These are phyloP conservation scores for Oreocharis arfaki DNA, from an alignment of 2,113 vertebrate genomes.

Conservation along the genomic window DNA sequence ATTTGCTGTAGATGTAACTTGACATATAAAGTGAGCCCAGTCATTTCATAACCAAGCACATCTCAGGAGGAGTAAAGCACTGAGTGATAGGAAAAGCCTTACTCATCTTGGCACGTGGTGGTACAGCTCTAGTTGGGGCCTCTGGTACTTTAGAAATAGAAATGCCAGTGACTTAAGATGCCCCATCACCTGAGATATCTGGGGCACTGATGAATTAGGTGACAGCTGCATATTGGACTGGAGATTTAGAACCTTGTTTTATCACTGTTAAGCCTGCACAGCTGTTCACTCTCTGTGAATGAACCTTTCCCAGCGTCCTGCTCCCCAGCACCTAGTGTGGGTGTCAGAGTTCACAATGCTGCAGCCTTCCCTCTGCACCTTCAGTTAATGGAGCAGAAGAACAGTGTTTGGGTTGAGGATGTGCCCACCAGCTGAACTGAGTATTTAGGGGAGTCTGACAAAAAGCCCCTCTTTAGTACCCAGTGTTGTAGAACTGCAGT, in stretches of 20 bases:
- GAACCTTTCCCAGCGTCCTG: background rate
- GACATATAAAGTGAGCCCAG: background rate
- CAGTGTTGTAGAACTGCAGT: background rate
- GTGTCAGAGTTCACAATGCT: background rate
- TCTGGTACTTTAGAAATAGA: background rate
- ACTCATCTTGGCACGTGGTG: background rate
- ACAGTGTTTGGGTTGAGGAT: background rate
- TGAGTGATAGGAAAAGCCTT: background rate
- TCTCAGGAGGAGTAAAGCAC: background rate
- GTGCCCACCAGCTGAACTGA: rapidly evolving
- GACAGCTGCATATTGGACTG: background rate
- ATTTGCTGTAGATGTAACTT: background rate
- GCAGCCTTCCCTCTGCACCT: background rate
- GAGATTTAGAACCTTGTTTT: background rate
- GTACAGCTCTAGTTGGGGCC: background rate
- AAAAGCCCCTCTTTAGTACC: background rate
- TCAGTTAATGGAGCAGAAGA: background rate
- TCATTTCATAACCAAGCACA: background rate
- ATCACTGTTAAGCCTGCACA: background rate
- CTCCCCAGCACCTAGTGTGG: background rate
- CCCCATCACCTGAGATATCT: background rate
- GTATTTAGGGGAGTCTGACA: background rate
- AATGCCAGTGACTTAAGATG: background rate
- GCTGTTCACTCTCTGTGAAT: rapidly evolving
- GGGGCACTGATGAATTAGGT: background rate